Conservation (phyloP, 2,797 vertebrate species). For the Meda fulgida region DNA sequence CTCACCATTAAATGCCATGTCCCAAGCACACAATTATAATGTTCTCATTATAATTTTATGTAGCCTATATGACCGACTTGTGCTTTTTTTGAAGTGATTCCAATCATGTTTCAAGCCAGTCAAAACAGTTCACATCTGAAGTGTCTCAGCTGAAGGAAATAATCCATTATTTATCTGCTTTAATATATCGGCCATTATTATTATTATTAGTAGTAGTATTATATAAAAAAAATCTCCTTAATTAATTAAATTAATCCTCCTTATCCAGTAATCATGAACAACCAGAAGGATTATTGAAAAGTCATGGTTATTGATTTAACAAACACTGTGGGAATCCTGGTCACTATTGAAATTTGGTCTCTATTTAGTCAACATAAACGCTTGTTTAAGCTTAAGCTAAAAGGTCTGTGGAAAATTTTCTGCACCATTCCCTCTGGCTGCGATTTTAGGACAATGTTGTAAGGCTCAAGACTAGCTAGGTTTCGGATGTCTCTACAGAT, state of each 20-base stretch:
- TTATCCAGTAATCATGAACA: background rate
- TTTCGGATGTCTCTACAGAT: background rate
- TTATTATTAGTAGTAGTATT: background rate
- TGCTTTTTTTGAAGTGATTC: no score
- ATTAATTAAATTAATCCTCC: background rate
- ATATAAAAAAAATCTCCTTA: background rate
- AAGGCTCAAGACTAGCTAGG: background rate
- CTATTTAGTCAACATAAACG: background rate
- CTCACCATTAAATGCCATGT: no score
- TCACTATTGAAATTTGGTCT: background rate
- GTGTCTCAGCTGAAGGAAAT: no score
- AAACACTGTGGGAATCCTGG: background rate
- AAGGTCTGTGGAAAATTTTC: background rate
- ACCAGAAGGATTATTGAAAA: background rate
- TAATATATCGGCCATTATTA: no score
- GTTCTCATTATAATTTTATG: no score
- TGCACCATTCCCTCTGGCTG: no score
- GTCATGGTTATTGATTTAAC: background rate
- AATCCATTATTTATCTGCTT: no score
- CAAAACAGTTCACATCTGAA: no score
- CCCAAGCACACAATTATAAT: no score
- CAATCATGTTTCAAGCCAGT: no score
- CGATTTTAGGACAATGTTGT: background rate
- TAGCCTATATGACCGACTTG: no score
- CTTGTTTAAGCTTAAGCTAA: background rate